phyloP scores from a whole-genome alignment of 2,113 vertebrate genomes.

The Puntigrus tetrazona region DNA sequence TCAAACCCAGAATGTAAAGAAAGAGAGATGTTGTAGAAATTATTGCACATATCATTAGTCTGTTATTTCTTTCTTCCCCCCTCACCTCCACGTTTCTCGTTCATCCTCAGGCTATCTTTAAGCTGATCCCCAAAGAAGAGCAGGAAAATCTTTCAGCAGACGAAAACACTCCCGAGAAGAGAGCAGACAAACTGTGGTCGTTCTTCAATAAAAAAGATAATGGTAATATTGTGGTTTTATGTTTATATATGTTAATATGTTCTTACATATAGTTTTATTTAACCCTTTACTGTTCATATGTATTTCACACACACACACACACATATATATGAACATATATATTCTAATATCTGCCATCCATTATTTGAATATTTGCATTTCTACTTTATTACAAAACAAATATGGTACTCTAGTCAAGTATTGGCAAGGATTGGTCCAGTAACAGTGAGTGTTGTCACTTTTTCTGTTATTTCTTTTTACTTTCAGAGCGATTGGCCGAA shows the following conservation, averaged over 20 bases:
- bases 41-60: neutral
- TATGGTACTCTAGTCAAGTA: neutral
- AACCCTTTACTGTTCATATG: neutral
- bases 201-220: conserved; percentile 84
- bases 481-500: conserved; percentile 78
- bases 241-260: no score
- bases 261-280: neutral
- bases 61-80: neutral
- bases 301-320: no score
- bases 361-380: neutral
- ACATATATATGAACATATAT: no score
- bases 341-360: neutral
- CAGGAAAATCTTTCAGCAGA: conserved; percentile 77
- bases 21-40: neutral
- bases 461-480: conserved; percentile 18
- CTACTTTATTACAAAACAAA: neutral
- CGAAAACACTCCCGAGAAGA: conserved; percentile 86
- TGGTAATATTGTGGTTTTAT: conserved; percentile 69
- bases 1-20: neutral
- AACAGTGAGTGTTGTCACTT: neutral
- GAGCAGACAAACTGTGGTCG: conserved; percentile 85
- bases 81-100: neutral
- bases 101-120: conserved; percentile 83
- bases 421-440: neutral
- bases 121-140: conserved; percentile 86